These are phyloP conservation scores for Archips xylosteana DNA, from an alignment of 2,888 invertebrate genomes.

Conservation along the genomic window DNA sequence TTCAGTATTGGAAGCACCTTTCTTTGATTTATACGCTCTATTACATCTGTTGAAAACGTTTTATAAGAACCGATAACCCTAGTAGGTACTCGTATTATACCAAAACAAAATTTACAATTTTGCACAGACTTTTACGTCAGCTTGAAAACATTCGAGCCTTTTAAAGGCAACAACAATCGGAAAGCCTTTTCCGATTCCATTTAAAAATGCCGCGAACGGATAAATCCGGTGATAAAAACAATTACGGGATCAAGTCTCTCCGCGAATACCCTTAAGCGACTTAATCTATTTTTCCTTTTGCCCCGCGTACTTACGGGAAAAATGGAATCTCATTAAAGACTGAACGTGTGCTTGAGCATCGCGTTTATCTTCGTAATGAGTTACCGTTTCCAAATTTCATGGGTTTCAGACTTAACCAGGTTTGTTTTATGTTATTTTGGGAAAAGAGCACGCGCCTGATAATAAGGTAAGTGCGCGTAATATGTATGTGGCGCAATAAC, in stretches of 20 bases:
- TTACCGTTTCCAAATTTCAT: slow-evolving; percentile 12
- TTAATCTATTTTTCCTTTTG: slow-evolving; percentile 35
- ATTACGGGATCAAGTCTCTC: slow-evolving; percentile 29
- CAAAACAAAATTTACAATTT: neutral
- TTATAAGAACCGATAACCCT: neutral
- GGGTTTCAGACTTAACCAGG: neutral
- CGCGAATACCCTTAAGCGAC: slow-evolving; percentile 29
- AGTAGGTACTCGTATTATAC: neutral
- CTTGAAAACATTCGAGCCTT: neutral
- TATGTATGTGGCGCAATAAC: neutral
- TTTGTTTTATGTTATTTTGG: slow-evolving; percentile 2
- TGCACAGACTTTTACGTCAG: no score
- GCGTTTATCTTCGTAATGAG: slow-evolving; percentile 13
- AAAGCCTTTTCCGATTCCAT: slow-evolving; percentile 1
- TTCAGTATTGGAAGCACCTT: neutral
- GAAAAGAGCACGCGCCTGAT: neutral
- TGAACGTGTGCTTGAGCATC: slow-evolving; percentile 8
- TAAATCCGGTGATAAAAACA: slow-evolving; percentile 36
- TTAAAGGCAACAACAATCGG: slow-evolving; percentile 8
- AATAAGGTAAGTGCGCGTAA: no score
- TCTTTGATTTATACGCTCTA: neutral
- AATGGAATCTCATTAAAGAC: slow-evolving; percentile 27
- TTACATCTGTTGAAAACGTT: neutral
- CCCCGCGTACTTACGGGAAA: neutral
- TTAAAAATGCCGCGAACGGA: slow-evolving; percentile 20